Percentiles rank a stretch among this genome's conserved stretches.
Conservation (phyloP, 1,140 invertebrate species). For the Pseudobourletiella spinata region DNA sequence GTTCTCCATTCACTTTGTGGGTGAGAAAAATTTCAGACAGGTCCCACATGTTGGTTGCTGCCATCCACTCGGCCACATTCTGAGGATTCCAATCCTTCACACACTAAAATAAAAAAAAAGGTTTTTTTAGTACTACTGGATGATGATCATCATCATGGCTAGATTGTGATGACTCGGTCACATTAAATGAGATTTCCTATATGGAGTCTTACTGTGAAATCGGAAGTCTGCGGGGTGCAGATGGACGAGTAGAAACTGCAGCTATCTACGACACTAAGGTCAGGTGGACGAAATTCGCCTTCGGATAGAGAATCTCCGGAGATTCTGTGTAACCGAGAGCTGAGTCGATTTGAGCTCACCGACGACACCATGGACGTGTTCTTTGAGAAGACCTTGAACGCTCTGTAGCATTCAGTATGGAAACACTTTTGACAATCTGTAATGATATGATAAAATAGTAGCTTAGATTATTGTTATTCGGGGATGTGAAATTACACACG, state of each 20-base stretch:
- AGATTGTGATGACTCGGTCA: no score
- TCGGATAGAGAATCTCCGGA: slow-evolving; percentile 6
- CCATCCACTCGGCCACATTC: slow-evolving; percentile 17
- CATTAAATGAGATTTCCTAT: no score
- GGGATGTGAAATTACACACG: no score
- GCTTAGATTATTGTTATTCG: no score
- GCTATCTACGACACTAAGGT: slow-evolving; percentile 10
- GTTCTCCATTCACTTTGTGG: slow-evolving; percentile 5
- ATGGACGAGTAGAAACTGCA: slow-evolving; percentile 13
- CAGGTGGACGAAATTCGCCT: slow-evolving; percentile 7
- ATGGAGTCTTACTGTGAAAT: slow-evolving; percentile 10
- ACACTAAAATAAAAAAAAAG: not conserved
- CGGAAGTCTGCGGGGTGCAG: not conserved
- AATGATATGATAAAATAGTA: not conserved
- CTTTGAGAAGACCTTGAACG: slow-evolving; percentile 1
- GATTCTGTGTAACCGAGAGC: not conserved
- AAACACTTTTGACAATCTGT: slow-evolving; percentile 28
- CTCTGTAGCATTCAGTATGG: slow-evolving; percentile 12
- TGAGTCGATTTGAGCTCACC: not conserved
- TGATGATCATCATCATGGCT: no score
- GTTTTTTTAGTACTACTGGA: no score
- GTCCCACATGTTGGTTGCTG: slow-evolving; percentile 19
- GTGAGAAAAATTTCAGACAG: slow-evolving; percentile 3
- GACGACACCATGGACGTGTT: not conserved
- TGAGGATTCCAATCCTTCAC: slow-evolving; percentile 17